Evolutionary conservation across 1,140 invertebrate species (phyloP).

Genomic region (Drosophila pseudoobscura): DNA sequence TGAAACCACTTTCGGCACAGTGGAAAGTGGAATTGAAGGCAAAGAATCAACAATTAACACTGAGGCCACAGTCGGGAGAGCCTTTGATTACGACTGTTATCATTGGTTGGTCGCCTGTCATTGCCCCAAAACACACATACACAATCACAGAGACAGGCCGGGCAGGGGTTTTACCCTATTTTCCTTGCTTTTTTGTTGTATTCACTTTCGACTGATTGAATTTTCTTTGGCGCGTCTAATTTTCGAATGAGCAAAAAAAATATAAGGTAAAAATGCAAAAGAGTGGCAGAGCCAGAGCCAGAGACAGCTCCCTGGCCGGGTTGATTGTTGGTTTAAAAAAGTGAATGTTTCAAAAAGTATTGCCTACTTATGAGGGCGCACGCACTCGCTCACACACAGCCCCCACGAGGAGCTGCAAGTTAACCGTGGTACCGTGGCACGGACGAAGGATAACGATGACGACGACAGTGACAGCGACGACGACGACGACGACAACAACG

Average conservation of each 20-base stretch:
- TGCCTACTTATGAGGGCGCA: constrained; percentile 57
- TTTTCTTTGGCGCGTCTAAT: constrained; percentile 36
- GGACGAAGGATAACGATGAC: no score
- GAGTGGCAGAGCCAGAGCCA: background rate
- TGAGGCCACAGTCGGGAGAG: constrained; percentile 32
- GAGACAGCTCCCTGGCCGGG: background rate
- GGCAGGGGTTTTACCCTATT: no score
- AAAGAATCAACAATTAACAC: constrained; percentile 26
- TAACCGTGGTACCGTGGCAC: constrained; percentile 3
- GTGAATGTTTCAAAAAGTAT: constrained; percentile 46
- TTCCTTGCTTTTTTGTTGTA: constrained; percentile 20
- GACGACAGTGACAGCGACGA: constrained; percentile 28
- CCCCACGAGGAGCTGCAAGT: background rate
- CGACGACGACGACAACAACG: constrained; percentile 36
- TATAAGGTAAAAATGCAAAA: constrained; percentile 20
- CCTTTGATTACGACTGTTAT: constrained; percentile 42
- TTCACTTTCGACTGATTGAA: constrained; percentile 43
- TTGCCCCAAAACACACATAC: constrained; percentile 33
- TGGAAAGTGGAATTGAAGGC: constrained; percentile 13
- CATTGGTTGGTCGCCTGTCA: constrained; percentile 14
- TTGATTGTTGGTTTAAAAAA: constrained; percentile 44
- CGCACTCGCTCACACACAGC: constrained; percentile 19
- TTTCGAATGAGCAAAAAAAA: constrained; percentile 33
- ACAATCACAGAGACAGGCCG: constrained; percentile 3
- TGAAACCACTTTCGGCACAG: constrained; percentile 1